A percentile compares a stretch with the other conserved stretches of the same genome.
phyloP scores from a whole-genome alignment of 2,888 invertebrate genomes.

The Sialis lutaria region DNA sequence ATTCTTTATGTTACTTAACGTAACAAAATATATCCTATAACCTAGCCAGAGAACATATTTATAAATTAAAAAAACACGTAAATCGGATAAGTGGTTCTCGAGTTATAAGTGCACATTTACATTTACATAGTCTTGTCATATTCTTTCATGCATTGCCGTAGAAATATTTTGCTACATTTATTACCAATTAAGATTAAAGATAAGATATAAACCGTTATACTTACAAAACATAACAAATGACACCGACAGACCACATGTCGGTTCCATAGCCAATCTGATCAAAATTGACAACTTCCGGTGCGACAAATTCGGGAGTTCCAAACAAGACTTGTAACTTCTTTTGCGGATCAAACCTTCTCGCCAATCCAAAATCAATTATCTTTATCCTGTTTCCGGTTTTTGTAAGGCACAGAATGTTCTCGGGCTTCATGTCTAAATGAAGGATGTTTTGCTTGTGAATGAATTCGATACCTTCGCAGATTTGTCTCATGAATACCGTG shows the following conservation, averaged over 20 bases:
- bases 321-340: conserved; percentile 88
- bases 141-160: not conserved
- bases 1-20: no score
- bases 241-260: conserved; percentile 99
- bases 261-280: conserved; percentile 91
- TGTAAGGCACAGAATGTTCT: conserved; percentile 93
- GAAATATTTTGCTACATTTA: no score
- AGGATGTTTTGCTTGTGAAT: conserved; percentile 91
- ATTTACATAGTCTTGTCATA: conserved; percentile 3
- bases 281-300: conserved; percentile 97
- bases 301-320: conserved; percentile 97
- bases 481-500: conserved; percentile 92
- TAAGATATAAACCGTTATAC: conserved; percentile 24
- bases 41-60: no score
- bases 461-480: conserved; percentile 94
- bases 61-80: no score
- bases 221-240: conserved; percentile 96
- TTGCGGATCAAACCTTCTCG: conserved; percentile 77
- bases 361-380: conserved; percentile 96
- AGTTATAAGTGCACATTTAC: no score
- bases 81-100: no score
- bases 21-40: no score
- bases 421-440: conserved; percentile 98
- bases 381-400: conserved; percentile 95
- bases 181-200: no score